Evolutionary conservation across 2,113 vertebrate genomes (phyloP).

Genomic region (Sturnira hondurensis): DNA sequence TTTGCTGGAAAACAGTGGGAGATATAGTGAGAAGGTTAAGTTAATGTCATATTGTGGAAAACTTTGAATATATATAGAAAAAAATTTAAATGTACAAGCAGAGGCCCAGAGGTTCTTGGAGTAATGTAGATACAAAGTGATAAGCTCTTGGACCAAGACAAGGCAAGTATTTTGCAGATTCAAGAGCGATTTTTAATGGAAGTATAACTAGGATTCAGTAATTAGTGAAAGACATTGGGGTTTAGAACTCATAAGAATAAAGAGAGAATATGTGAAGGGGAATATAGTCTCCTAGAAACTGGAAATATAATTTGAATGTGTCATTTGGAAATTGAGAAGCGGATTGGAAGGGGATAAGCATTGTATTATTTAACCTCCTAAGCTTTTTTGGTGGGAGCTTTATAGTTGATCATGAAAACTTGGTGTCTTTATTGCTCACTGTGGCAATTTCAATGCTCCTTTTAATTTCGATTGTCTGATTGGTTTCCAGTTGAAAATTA

Average conservation of each 20-base stretch:
- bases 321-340: not conserved
- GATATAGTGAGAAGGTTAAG: not conserved
- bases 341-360: not conserved
- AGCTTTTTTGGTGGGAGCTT: not conserved
- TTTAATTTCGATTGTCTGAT: conserved; percentile 12
- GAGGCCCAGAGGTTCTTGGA: not conserved
- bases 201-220: not conserved
- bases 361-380: not conserved
- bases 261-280: not conserved
- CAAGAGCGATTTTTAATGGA: not conserved
- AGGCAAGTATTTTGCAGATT: not conserved
- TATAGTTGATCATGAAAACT: not conserved
- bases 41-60: not conserved
- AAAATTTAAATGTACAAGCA: too few species aligned
- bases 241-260: not conserved
- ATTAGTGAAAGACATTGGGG: not conserved
- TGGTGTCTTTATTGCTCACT: not conserved
- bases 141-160: not conserved
- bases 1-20: not conserved
- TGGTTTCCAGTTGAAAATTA: conserved; percentile 42
- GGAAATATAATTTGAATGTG: not conserved
- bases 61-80: not conserved
- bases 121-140: not conserved
- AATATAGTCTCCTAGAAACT: not conserved
- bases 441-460: not conserved